phyloP scores from a whole-genome alignment of 1,140 invertebrate genomes.

The Neotoxoptera formosana region DNA sequence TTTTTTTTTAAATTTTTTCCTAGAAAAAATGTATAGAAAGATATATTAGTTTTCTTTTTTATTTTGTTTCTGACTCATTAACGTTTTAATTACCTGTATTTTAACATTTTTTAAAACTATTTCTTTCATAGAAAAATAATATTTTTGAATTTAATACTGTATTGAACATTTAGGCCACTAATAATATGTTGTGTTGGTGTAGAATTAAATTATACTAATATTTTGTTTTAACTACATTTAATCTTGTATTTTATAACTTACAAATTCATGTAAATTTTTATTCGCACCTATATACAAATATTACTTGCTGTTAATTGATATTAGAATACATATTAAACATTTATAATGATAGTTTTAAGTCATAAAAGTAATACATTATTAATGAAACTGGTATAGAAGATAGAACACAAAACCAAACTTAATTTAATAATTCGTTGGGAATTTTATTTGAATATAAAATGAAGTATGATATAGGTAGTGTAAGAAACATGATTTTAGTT shows the following conservation, averaged over 20 bases:
- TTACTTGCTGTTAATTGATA: neutral
- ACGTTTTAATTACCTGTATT: neutral
- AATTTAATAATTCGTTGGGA: neutral
- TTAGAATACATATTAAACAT: neutral
- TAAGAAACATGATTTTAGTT: neutral
- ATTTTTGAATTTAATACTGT: neutral
- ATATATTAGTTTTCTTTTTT: neutral
- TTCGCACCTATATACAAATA: neutral
- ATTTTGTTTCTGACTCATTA: neutral
- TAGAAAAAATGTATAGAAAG: too few species aligned
- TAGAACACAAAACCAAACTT: neutral
- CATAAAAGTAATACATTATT: too few species aligned
- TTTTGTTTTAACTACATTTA: neutral
- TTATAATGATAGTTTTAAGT: too few species aligned
- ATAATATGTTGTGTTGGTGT: neutral
- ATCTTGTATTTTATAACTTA: neutral
- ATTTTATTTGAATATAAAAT: neutral
- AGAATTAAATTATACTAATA: neutral
- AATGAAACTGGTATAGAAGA: neutral
- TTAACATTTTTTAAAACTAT: neutral
- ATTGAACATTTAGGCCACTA: neutral
- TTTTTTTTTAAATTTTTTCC: too few species aligned
- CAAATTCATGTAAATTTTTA: too few species aligned
- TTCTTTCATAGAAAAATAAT: neutral
- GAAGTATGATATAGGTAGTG: neutral